Percentiles rank a stretch among this genome's conserved stretches.
Evolutionary conservation across 2,888 invertebrate species (phyloP).

Genomic region (Mycalesis mineus): DNA sequence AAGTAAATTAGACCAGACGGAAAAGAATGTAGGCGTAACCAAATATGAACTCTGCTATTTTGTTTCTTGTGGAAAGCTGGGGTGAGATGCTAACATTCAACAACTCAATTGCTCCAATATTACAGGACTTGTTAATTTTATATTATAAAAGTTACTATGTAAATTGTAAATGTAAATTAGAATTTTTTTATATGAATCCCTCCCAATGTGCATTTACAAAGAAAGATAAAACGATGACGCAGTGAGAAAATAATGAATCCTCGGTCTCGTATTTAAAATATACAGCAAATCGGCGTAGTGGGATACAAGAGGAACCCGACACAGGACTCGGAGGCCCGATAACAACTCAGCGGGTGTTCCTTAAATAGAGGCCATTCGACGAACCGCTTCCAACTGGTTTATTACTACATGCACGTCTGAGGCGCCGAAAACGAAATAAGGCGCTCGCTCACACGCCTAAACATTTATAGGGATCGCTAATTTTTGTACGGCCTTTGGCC

Average conservation of each 20-base stretch:
- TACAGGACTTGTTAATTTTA: too few relatives aligned
- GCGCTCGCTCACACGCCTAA: conserved; percentile 33
- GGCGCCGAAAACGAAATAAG: conserved; percentile 53
- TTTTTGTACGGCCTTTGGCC: conserved; percentile 5
- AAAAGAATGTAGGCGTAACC: too few relatives aligned
- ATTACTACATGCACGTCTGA: conserved; percentile 41
- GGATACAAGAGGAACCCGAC: conserved; percentile 29
- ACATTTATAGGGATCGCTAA: conserved; percentile 40
- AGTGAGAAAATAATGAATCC: conserved; percentile 11
- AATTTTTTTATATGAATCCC: not conserved
- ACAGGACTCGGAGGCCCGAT: conserved; percentile 47
- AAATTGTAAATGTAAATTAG: conserved; percentile 15
- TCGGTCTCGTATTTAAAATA: conserved; percentile 9
- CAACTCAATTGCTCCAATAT: too few relatives aligned
- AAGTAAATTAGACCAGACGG: too few relatives aligned
- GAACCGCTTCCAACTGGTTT: conserved; percentile 67
- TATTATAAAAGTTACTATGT: not conserved
- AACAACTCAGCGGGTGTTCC: conserved; percentile 60
- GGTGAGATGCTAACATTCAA: too few relatives aligned
- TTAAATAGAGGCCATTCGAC: conserved; percentile 68
- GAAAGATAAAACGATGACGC: conserved; percentile 11
- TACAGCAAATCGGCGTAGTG: conserved; percentile 24
- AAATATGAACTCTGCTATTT: too few relatives aligned
- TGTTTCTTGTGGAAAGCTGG: too few relatives aligned
- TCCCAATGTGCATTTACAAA: not conserved